Percentiles rank a stretch among this genome's conserved stretches.
Evolutionary conservation across 1,140 invertebrate species (phyloP).

Genomic region (Platorchestia sp.): DNA sequence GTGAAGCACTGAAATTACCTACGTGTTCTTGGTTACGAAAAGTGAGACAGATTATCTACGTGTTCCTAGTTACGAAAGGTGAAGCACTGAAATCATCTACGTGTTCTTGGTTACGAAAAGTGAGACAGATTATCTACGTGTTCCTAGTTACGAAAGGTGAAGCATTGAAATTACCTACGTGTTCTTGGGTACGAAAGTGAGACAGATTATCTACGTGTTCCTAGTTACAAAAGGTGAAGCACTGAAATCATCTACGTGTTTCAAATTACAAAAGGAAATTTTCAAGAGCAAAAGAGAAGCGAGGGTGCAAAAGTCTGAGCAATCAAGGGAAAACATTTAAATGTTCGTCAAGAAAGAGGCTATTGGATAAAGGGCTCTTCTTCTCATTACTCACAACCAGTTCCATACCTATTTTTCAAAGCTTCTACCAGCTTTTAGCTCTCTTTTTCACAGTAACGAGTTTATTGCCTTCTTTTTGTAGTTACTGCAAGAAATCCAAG

Average conservation of each 20-base stretch:
- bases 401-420: too few species aligned
- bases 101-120: background rate
- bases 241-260: background rate
- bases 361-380: too few species aligned
- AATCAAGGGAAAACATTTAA: too few species aligned
- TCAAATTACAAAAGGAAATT: background rate
- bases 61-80: background rate
- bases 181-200: background rate
- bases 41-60: background rate
- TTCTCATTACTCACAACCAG: too few species aligned
- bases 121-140: background rate
- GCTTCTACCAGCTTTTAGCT: too few species aligned
- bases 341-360: too few species aligned
- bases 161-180: background rate
- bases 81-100: background rate
- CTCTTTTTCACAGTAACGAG: too few species aligned
- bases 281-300: background rate
- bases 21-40: background rate
- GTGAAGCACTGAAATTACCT: background rate
- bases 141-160: background rate
- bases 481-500: conserved; percentile 57
- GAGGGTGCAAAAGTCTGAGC: background rate
- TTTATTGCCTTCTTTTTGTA: background rate
- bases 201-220: background rate
- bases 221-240: background rate